Percentiles rank a stretch among this genome's conserved stretches.
Evolutionary conservation across 2,113 vertebrate species (phyloP).

Genomic region (Ia io): DNA sequence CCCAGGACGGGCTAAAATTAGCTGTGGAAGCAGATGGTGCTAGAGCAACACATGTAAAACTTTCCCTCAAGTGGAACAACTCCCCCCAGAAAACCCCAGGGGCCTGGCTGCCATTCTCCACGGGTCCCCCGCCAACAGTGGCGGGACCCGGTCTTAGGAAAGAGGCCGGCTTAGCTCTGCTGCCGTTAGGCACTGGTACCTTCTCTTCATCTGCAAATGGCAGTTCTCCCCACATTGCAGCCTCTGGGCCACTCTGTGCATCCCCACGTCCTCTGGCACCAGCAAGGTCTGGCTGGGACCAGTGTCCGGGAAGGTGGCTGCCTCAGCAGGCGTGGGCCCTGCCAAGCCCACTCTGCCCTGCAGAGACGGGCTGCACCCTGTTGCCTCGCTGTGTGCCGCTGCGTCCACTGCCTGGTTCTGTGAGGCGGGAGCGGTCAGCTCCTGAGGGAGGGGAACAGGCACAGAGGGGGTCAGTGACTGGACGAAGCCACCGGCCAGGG

Average conservation of each 20-base stretch:
- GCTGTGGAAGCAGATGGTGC: conserved; percentile 68
- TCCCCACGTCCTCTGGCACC: background rate
- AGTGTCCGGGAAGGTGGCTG: background rate
- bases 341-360: no score
- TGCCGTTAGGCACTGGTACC: background rate
- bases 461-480: background rate
- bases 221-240: accelerated
- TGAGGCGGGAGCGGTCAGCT: background rate
- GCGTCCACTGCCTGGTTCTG: accelerated
- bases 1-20: conserved; percentile 67
- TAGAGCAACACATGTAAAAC: conserved; percentile 38
- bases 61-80: conserved; percentile 16
- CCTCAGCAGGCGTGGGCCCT: accelerated
- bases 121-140: background rate
- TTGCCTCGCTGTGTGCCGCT: accelerated
- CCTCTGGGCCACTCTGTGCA: background rate
- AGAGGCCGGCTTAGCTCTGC: background rate
- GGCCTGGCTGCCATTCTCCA: background rate
- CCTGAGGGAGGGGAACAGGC: background rate
- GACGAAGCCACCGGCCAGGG: background rate
- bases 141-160: background rate
- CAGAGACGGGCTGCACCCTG: background rate
- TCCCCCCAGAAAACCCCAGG: conserved; percentile 56
- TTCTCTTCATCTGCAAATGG: no score
- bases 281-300: no score